A percentile compares a stretch with the other conserved stretches of the same genome.
Evolutionary conservation across 2,113 vertebrate species (phyloP).

Genomic region (Abramis brama): DNA sequence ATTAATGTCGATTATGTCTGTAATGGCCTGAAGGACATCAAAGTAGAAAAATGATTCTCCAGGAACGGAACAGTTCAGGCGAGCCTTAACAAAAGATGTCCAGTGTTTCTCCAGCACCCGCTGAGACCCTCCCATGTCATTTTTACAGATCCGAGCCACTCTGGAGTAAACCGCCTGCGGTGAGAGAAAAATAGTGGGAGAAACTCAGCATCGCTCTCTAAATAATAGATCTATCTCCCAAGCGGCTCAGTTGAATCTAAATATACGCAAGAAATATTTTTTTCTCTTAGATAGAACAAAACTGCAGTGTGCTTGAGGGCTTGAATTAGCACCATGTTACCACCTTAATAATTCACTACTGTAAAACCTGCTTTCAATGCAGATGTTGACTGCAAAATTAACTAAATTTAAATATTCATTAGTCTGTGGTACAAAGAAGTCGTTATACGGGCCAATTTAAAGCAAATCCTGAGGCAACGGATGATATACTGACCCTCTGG

Average conservation of each 20-base stretch:
- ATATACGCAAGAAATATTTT: conserved; percentile 1
- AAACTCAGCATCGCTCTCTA: conserved; percentile 59
- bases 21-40: conserved; percentile 95
- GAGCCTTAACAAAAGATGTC: conserved; percentile 96
- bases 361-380: conserved; percentile 76
- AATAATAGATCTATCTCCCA: conserved; percentile 72
- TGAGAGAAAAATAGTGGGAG: conserved; percentile 45
- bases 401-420: conserved; percentile 83
- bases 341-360: conserved; percentile 83
- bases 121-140: conserved; percentile 96
- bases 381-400: conserved; percentile 79
- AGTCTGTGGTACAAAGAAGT: conserved; percentile 70
- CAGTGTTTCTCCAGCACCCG: conserved; percentile 97
- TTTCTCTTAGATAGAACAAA: background rate
- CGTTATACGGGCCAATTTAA: conserved; percentile 63
- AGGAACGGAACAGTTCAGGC: conserved; percentile 95
- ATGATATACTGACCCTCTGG: conserved; percentile 62
- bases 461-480: conserved; percentile 53
- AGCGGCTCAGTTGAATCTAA: conserved; percentile 45
- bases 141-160: conserved; percentile 97
- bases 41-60: conserved; percentile 99
- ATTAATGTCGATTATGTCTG: conserved; percentile 91
- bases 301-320: conserved; percentile 50
- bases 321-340: conserved; percentile 76
- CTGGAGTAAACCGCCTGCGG: conserved; percentile 93